A percentile compares a stretch with the other conserved stretches of the same genome.
Conservation (phyloP, 2,113 vertebrate genomes). For the Corydoras maculifer region DNA sequence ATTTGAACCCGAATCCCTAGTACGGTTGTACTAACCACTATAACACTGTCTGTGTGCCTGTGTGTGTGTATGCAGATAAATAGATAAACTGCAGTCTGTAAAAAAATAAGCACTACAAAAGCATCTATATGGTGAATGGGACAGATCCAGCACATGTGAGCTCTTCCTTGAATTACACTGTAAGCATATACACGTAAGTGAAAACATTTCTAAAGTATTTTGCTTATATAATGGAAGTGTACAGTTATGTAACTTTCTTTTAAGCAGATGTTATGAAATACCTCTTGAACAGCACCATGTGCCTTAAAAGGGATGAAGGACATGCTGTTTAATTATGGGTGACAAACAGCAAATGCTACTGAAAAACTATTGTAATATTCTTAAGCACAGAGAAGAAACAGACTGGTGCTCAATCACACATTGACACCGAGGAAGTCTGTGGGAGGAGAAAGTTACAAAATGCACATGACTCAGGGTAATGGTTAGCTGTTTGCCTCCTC, state of each 20-base stretch:
- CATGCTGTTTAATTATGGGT: slow-evolving; percentile 23
- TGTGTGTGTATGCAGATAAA: no score
- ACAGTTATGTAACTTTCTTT: slow-evolving; percentile 49
- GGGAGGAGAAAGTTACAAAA: not conserved
- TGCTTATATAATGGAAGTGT: slow-evolving; percentile 41
- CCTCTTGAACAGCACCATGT: slow-evolving; percentile 32
- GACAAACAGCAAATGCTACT: slow-evolving; percentile 5
- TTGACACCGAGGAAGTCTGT: not conserved
- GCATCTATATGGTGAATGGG: no score
- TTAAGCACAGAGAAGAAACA: not conserved
- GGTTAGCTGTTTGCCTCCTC: not conserved
- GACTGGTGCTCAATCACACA: slow-evolving; percentile 1
- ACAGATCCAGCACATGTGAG: no score
- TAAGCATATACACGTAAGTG: no score
- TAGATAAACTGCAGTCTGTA: no score
- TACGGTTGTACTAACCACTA: no score
- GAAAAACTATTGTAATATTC: not conserved
- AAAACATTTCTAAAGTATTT: no score
- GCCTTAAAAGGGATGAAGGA: slow-evolving; percentile 38
- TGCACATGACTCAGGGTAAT: not conserved
- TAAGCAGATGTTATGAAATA: slow-evolving; percentile 38
- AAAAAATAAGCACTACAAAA: no score
- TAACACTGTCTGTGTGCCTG: no score
- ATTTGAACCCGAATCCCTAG: no score
- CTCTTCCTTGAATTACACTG: no score